Evolutionary conservation across 2,888 invertebrate species (phyloP), one percentile per base, ranked within the genome.

Genomic region (Brachypterus glaber): DNA sequence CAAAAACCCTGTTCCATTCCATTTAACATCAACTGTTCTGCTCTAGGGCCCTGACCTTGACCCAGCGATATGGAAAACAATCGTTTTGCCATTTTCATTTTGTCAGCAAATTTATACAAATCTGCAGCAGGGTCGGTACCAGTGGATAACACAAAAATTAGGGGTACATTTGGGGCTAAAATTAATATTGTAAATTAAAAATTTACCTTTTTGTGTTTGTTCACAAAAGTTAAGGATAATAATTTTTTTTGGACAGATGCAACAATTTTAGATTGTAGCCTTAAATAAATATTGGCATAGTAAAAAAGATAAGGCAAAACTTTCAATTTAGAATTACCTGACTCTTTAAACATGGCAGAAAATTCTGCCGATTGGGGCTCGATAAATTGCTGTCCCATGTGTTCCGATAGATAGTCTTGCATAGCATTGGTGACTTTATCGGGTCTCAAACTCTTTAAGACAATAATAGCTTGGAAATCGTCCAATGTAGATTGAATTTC

Each of bases 121-220:
- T 84, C 83, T 61, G 74, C 75, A 3, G 88, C 86, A 0, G 92
- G 93, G 64, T 93, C 92, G 0, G 90, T 89, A 5, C 92, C 92
- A 0, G 90, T 82, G 2, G 90, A 90, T 1, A 93, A 69, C 12
- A 93, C 83, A 57, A 93, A 92, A 38, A 93, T 80, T 35, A 93
- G 70, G 0, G 92, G 92, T 0, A 82, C 79, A 2, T 74, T 67
- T 0, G 81, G 75, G n/a, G n/a, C n/a, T n/a, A n/a, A n/a, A n/a
- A n/a, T n/a, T n/a, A n/a, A n/a, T n/a, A n/a, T n/a, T n/a, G n/a
- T n/a, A n/a, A n/a, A n/a, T n/a, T n/a, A n/a, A n/a, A n/a, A n/a
- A n/a, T n/a, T n/a, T n/a, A n/a, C n/a, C n/a, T n/a, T n/a, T n/a
- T n/a, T n/a, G n/a, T n/a, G n/a, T n/a, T n/a, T n/a, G n/a, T n/a